phyloP scores from a whole-genome alignment of 2,797 vertebrate genomes.

The Agapornis canus region DNA sequence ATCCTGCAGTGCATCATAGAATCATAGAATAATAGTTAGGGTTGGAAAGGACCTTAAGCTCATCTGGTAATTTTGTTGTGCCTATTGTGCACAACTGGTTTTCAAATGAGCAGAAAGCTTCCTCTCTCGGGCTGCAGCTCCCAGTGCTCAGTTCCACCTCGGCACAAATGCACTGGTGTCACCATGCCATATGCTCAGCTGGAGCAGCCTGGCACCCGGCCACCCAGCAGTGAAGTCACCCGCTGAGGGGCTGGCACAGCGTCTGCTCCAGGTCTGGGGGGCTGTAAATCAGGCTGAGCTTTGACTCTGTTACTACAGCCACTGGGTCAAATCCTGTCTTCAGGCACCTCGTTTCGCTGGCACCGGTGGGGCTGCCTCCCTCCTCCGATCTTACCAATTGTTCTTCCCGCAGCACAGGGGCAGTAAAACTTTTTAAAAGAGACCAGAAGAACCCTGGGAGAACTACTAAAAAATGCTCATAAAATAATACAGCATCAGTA shows the following conservation, averaged over 20 bases:
- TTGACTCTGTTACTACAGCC: neutral
- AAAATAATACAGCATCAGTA: neutral
- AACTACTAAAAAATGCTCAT: constrained; percentile 1
- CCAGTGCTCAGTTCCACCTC: neutral
- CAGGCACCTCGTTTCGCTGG: neutral
- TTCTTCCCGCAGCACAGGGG: neutral
- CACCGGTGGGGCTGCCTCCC: accelerated
- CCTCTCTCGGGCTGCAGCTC: neutral
- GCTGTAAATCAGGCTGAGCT: neutral
- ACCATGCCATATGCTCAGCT: neutral
- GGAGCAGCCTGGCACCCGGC: neutral
- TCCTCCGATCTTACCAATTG: neutral
- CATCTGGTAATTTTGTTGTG: neutral
- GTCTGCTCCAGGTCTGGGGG: neutral
- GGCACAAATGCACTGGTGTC: neutral
- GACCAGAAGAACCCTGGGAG: neutral
- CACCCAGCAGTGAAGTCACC: neutral
- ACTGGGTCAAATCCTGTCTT: neutral
- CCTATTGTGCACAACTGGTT: neutral
- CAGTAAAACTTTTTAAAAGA: neutral
- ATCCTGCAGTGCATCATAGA: neutral
- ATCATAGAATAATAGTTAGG: neutral
- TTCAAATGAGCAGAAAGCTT: neutral
- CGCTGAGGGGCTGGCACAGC: neutral
- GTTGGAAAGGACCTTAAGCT: neutral